Percentiles rank a stretch among this genome's conserved stretches.
Evolutionary conservation across 2,113 vertebrate species (phyloP).

Genomic region (Nibea coibor): DNA sequence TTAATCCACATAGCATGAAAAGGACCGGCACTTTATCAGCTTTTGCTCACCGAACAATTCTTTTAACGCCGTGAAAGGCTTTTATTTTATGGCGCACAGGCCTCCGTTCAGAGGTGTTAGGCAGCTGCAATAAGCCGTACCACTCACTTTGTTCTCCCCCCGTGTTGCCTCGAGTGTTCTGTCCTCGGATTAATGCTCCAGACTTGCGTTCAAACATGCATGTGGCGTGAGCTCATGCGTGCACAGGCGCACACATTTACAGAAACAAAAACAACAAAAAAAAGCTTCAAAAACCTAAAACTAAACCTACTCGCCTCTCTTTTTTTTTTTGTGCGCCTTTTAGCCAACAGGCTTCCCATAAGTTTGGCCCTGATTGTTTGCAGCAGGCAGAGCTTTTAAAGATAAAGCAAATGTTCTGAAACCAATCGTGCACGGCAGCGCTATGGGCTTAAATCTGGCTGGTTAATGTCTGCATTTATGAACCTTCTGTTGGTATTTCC

Average conservation of each 20-base stretch:
- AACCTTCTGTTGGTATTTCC: constrained; percentile 76
- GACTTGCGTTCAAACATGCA: constrained; percentile 23
- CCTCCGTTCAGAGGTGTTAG: constrained; percentile 42
- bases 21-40: constrained; percentile 22
- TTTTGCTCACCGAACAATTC: constrained; percentile 18
- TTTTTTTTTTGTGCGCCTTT: constrained; percentile 3
- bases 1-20: constrained; percentile 32
- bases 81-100: constrained; percentile 51
- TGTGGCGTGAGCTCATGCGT: constrained; percentile 11
- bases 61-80: constrained; percentile 38
- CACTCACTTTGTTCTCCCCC: constrained; percentile 30
- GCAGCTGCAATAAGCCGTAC: constrained; percentile 22
- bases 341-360: constrained; percentile 28
- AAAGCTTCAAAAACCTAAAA: constrained; percentile 18
- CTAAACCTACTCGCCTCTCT: constrained; percentile 31
- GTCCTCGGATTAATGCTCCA: constrained; percentile 18
- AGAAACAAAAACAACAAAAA: neutral
- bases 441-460: constrained; percentile 73
- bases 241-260: neutral
- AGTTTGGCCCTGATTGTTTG: constrained; percentile 59
- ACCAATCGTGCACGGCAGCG: constrained; percentile 36
- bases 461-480: constrained; percentile 71
- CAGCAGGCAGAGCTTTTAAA: constrained; percentile 57
- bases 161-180: constrained; percentile 39
- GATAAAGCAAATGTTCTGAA: constrained; percentile 66